Percentiles rank a stretch among this genome's conserved stretches.
These are phyloP conservation scores for Melanotus villosus DNA, from an alignment of 2,888 invertebrate species.

Conservation along the genomic window DNA sequence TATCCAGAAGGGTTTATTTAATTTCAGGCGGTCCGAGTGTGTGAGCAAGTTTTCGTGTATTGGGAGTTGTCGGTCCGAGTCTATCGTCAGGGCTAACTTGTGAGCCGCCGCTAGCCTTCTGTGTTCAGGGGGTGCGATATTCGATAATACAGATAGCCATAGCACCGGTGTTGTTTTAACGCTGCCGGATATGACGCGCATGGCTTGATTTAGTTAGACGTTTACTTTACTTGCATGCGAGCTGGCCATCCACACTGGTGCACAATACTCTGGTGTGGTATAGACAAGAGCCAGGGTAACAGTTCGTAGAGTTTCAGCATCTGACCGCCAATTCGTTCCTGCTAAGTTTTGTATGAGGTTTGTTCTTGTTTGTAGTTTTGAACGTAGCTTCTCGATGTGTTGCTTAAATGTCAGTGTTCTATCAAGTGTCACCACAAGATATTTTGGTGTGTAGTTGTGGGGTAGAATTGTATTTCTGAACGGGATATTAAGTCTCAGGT, in stretches of 20 bases:
- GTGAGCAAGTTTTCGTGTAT: not conserved
- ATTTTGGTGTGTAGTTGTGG: not conserved
- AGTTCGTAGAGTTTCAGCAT: not conserved
- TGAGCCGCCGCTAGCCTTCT: not conserved
- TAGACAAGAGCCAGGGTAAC: not conserved
- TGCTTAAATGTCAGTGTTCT: not conserved
- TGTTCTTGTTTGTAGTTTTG: not conserved
- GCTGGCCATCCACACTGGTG: too few relatives aligned
- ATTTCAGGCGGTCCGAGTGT: not conserved
- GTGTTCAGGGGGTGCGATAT: too few relatives aligned
- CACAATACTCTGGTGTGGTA: not conserved
- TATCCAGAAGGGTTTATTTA: not conserved
- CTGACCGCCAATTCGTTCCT: not conserved
- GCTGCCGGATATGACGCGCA: not conserved
- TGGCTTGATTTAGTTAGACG: not conserved
- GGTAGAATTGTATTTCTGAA: not conserved
- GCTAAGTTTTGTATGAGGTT: not conserved
- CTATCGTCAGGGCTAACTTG: too few relatives aligned
- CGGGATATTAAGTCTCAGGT: not conserved
- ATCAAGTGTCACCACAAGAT: not conserved
- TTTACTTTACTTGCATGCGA: too few relatives aligned
- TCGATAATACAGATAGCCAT: not conserved
- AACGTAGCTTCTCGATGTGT: not conserved
- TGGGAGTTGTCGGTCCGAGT: not conserved
- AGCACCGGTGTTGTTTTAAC: not conserved